A percentile compares a stretch with the other conserved stretches of the same genome.
Evolutionary conservation across 2,888 invertebrate species (phyloP).

Genomic region (Cantharis rustica): DNA sequence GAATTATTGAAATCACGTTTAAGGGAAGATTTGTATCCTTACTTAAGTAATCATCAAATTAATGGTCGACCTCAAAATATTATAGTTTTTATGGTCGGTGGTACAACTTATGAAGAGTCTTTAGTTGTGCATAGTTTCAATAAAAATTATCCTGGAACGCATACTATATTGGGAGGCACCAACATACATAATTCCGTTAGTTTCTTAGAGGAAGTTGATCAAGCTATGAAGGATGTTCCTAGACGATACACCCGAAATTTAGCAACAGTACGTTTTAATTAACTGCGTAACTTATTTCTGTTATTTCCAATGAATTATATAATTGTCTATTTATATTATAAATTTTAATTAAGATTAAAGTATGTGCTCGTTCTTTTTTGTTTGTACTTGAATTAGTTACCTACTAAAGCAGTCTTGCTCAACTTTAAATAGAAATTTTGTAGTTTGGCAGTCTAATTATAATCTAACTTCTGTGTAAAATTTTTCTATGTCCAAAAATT

Average conservation of each 20-base stretch:
- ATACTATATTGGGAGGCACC: slow-evolving; percentile 89
- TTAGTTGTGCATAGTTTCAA: slow-evolving; percentile 81
- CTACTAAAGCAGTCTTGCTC: too few relatives aligned
- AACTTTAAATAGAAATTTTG: too few relatives aligned
- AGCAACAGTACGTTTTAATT: slow-evolving; percentile 7
- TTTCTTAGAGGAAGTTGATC: slow-evolving; percentile 76
- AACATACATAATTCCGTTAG: slow-evolving; percentile 85
- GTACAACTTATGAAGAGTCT: slow-evolving; percentile 95
- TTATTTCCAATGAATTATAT: neutral
- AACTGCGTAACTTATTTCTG: neutral
- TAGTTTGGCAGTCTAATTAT: too few relatives aligned
- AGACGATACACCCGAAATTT: slow-evolving; percentile 60
- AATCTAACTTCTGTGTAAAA: too few relatives aligned
- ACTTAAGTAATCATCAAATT: slow-evolving; percentile 67
- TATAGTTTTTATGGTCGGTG: slow-evolving; percentile 96
- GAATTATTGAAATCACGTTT: slow-evolving; percentile 88
- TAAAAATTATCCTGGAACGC: slow-evolving; percentile 72
- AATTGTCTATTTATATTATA: neutral
- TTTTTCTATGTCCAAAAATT: too few relatives aligned
- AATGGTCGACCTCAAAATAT: slow-evolving; percentile 83
- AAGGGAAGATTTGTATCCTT: slow-evolving; percentile 85
- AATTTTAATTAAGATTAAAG: neutral
- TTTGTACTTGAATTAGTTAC: too few relatives aligned
- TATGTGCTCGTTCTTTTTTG: neutral
- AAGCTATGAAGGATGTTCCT: slow-evolving; percentile 69